Evolutionary conservation across 2,113 vertebrate genomes (phyloP), one percentile per base, ranked within the genome.

Genomic region (Heptranchias perlo): DNA sequence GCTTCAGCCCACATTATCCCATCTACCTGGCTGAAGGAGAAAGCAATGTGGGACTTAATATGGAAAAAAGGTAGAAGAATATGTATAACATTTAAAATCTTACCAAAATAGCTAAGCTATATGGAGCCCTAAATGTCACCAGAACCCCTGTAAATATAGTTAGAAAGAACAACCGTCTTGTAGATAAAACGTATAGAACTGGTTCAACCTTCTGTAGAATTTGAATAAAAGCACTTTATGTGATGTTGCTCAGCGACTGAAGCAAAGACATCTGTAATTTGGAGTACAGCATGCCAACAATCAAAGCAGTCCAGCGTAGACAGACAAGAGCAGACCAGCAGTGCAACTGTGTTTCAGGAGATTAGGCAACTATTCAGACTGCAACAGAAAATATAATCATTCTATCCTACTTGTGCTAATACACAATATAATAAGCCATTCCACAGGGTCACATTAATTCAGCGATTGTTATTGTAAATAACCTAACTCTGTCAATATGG

Each of bases 331-430:
- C 87, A 92, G 52, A 58, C 54, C 87, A 58, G 35, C 35, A 61
- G 87, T 61, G 13, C 87, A 91, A 35, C 28, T 61, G 54, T 61
- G 31, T 92, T 28, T 61, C 54, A 16, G 28, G 4, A 13, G 87
- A 92, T 92, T 92, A 92, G 54, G 28, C 87, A 92, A 35, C 54
- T 61, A 58, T 61, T n/a, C 87, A 92, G 54, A 92, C 21, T 82
- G 47, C 78, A 82, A 82, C 14, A 82, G 44, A 82, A 39, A 61
- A n/a, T 92, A n/a, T 13, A 58, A 92, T 4, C 54, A 58, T 92
- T 92, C 52, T 92, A 61, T 35, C 54, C 54, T 35, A 92, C 54
- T 92, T 92, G 28, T 16, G 52, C 31, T n/a, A n/a, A 58, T 58
- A 1, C 52, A 92, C 54, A 92, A 92, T 35, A n/a, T 61, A 58